Percentiles rank a stretch among this genome's conserved stretches.
Evolutionary conservation across 2,797 vertebrate species (phyloP).

Genomic region (Fringilla coelebs): DNA sequence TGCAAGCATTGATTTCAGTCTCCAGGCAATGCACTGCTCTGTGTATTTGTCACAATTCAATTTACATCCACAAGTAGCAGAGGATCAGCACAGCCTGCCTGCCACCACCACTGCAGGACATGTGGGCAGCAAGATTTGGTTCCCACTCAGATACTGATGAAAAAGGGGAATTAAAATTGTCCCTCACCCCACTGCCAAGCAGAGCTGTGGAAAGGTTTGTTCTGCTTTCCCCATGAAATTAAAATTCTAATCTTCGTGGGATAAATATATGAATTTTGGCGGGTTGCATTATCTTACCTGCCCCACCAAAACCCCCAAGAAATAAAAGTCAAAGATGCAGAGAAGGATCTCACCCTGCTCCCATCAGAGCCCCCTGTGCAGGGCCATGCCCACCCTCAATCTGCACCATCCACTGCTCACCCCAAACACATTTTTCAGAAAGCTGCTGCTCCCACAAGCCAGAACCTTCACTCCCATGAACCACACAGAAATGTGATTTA

Average conservation of each 20-base stretch:
- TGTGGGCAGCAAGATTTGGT: neutral
- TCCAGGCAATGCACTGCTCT: neutral
- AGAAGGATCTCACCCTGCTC: neutral
- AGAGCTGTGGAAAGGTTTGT: neutral
- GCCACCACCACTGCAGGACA: neutral
- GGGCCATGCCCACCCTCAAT: too few species aligned
- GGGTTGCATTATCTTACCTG: neutral
- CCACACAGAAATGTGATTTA: neutral
- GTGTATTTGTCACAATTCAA: neutral
- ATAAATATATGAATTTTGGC: neutral
- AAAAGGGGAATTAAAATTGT: neutral
- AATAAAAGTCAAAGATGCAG: neutral
- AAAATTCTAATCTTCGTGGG: neutral
- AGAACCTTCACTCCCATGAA: neutral
- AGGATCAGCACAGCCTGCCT: neutral
- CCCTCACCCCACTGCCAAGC: neutral
- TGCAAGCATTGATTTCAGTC: neutral
- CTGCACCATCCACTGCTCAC: neutral
- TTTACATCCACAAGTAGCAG: neutral
- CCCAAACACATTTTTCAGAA: neutral
- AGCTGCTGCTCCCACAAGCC: neutral
- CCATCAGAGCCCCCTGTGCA: neutral
- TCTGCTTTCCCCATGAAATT: neutral
- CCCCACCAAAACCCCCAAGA: neutral
- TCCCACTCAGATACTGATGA: neutral